Evolutionary conservation across 2,888 invertebrate genomes (phyloP).

Genomic region (Deilephila porcellus): DNA sequence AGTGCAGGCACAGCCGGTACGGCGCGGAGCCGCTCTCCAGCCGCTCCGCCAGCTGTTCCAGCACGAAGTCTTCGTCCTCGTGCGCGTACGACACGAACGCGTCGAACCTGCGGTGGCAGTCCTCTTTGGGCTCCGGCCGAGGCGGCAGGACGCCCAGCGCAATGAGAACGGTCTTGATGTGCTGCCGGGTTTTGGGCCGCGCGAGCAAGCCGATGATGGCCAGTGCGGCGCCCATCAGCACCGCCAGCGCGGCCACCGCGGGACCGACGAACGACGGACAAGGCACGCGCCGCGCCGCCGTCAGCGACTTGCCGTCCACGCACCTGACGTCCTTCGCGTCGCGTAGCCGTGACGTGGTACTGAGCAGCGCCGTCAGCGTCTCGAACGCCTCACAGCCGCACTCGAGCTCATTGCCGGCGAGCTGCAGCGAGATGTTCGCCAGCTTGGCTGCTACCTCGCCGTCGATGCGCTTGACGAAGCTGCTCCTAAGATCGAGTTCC

Average conservation of each 20-base stretch:
- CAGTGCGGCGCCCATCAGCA: slow-evolving; percentile 38
- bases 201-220: slow-evolving; percentile 35
- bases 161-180: slow-evolving; percentile 42
- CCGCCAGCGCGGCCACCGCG: slow-evolving; percentile 35
- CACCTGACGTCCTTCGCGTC: slow-evolving; percentile 4
- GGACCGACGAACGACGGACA: slow-evolving; percentile 11
- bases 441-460: slow-evolving; percentile 28
- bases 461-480: slow-evolving; percentile 18
- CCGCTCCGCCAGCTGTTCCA: slow-evolving; percentile 86
- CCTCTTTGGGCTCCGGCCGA: slow-evolving; percentile 31
- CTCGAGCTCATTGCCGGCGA: slow-evolving; percentile 35
- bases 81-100: slow-evolving; percentile 93
- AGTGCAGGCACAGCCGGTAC: slow-evolving; percentile 87
- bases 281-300: slow-evolving; percentile 25
- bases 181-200: slow-evolving; percentile 39
- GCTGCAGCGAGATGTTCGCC: slow-evolving; percentile 17
- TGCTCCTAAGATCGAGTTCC: slow-evolving; percentile 38
- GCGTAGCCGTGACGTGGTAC: slow-evolving; percentile 16
- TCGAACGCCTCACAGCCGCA: slow-evolving; percentile 33
- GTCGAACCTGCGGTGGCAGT: slow-evolving; percentile 82
- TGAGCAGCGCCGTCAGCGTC: slow-evolving; percentile 20
- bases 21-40: slow-evolving; percentile 83
- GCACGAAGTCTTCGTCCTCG: slow-evolving; percentile 89
- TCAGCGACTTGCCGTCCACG: slow-evolving; percentile 13
- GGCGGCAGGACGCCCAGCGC: slow-evolving; percentile 41